Percentiles rank a stretch among this genome's conserved stretches.
phyloP scores from a whole-genome alignment of 2,113 vertebrate genomes.

The Arothron firmamentum region DNA sequence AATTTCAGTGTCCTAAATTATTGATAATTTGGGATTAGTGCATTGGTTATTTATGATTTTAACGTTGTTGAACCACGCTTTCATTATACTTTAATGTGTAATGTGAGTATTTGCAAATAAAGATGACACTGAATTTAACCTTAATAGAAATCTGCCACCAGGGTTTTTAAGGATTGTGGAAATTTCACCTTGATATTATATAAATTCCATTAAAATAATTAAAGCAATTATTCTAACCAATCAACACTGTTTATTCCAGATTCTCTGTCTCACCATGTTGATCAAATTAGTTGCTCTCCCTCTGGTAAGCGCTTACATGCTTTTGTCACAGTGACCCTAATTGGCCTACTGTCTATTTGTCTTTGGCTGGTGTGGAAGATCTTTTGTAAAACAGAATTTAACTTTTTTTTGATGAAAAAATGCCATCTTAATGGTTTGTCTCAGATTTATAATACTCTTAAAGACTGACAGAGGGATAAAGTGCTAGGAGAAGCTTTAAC shows the following conservation, averaged over 20 bases:
- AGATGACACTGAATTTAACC: too few species aligned
- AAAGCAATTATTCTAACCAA: too few species aligned
- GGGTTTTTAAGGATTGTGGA: conserved; percentile 5
- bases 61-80: neutral
- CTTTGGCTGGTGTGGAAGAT: conserved; percentile 16
- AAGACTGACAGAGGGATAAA: conserved; percentile 20
- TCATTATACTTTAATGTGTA: too few species aligned
- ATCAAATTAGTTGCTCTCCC: conserved; percentile 47
- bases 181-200: conserved; percentile 24
- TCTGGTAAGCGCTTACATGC: conserved; percentile 40
- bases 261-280: conserved; percentile 23
- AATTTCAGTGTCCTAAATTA: conserved; percentile 51
- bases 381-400: too few species aligned
- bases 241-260: neutral
- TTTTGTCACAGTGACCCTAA: conserved; percentile 67
- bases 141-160: too few species aligned
- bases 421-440: neutral
- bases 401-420: neutral
- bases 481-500: conserved; percentile 41
- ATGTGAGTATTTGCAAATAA: neutral
- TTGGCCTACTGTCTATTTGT: conserved; percentile 50
- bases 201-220: conserved; percentile 11
- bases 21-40: conserved; percentile 44
- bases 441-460: conserved; percentile 1
- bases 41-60: conserved; percentile 52